Evolutionary conservation across 2,888 invertebrate genomes (phyloP), one percentile per base, ranked within the genome.

Genomic region (Ophioninae sp.): DNA sequence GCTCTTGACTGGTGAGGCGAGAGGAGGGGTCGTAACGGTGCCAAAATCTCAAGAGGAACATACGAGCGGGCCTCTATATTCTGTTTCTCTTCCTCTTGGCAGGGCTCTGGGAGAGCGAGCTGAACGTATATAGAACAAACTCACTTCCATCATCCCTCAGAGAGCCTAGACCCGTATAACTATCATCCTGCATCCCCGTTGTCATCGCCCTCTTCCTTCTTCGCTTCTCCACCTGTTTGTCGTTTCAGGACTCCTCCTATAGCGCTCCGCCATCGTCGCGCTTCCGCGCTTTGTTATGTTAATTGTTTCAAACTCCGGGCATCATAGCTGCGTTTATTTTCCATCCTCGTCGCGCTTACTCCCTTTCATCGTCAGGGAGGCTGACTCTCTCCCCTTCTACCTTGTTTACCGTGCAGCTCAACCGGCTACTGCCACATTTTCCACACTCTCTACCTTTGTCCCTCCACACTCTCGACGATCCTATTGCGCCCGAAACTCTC

Each of bases 291-390:
- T 92, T 92, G 91, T 92, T 91, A 91, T 91, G 92, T 91, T 92
- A 92, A 92, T 92, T 92, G 92, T 92, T 92, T 92, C 90, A 91
- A 92, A 92, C 92, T 92, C 90, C 81, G 86, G 88, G 90, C 90
- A 91, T 91, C 91, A 91, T 90, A 88, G 90, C 91, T 88, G 87
- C 90, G 91, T 91, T 91, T 91, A 91, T 91, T 91, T 91, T 90
- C 91, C 89, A 90, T 90, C 90, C 90, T 87, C 88, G 87, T 89
- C 87, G 86, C 87, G 86, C 88, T 86, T 83, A 86, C 85, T 84
- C 80, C 81, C 82, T 81, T 80, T 78, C 85, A 79, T 84, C 80
- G 77, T 64, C 56, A 78, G 65, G 65, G 6, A 71, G 41, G 63
- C 22, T 30, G 30, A 1, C 30, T 3, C 30, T 30, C 30, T 71